Base-by-base conservation (phyloP, 2,888 invertebrate genomes). In the Heteromyza rotundicornis region DNA sequence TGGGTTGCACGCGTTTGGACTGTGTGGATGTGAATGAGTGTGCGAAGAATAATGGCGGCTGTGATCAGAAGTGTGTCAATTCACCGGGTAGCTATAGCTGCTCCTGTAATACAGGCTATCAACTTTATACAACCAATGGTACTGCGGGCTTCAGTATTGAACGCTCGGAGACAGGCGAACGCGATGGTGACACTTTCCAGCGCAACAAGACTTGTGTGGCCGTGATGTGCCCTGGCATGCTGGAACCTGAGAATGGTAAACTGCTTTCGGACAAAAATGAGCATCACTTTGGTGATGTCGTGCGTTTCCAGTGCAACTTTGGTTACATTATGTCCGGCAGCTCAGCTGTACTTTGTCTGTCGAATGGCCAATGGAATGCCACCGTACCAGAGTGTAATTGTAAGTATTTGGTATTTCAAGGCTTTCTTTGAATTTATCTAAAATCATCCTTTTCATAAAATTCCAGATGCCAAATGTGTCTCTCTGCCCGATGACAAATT, bases 191-290 rank as follows among this genome's bases (percentile, higher is more conserved):
- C 78, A 87, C 90, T 1, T 93, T 91, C 79, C 92, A 94, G 79
- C 88, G 91, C 70, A 96, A 97, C 80, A 97, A 98, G 84, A 94
- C 96, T 27, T 98, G 97, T 82, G 96, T 97, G 12, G 94, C 95
- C 0, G 87, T 95, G 2, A 94, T 95, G 93, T 96, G 96, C 70
- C 92, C 95, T 3, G 81, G 86, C 1, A 80, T 95, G 44, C 80
- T 85, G 27, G 86, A 90, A 2, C 95, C 95, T 0, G 94, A 94
- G 80, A 95, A 95, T 80, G 96, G 95, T 60, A 87, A 91, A 71
- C 84, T 95, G 24, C 81, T 96, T 8, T 90, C 94, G 0, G 94
- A 94, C 0, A 92, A 92, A 75, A 86, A 87, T 59, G 87, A 90
- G 75, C 95, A 92, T 79, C 94, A 96, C 79, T 96, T 94, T 76